Conservation (phyloP, 2,888 invertebrate species). For the Zonitis immaculata region DNA sequence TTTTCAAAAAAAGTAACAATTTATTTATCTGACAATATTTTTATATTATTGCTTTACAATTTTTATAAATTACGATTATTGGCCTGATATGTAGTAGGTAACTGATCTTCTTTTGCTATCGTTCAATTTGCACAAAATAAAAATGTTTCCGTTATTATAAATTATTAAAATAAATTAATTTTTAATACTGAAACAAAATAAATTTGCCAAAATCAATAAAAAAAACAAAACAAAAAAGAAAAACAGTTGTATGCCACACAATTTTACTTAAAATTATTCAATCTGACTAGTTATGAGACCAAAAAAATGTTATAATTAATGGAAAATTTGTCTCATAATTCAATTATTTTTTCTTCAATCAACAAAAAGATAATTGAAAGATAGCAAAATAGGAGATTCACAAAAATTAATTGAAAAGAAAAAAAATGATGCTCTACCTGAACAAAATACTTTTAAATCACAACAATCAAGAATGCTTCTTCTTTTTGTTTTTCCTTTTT, state of each 20-base stretch:
- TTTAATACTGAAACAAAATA: conserved; percentile 27
- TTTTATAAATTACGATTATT: conserved; percentile 26
- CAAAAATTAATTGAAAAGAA: conserved; percentile 25
- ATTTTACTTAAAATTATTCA: conserved; percentile 18
- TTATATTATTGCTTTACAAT: conserved; percentile 33
- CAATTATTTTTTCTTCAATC: background rate
- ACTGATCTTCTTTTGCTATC: conserved; percentile 35
- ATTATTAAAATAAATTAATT: conserved; percentile 27
- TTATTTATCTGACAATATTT: conserved; percentile 30
- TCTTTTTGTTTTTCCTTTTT: background rate
- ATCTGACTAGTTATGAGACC: conserved; percentile 34
- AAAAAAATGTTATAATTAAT: too few relatives aligned
- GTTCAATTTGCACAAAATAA: conserved; percentile 21
- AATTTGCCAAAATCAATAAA: conserved; percentile 20
- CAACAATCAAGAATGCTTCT: conserved; percentile 33
- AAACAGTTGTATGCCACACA: conserved; percentile 18
- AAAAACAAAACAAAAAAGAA: background rate
- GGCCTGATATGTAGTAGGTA: conserved; percentile 38
- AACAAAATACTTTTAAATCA: conserved; percentile 28
- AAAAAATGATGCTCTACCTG: conserved; percentile 11
- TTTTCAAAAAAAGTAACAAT: conserved; percentile 35
- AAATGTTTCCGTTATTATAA: conserved; percentile 25
- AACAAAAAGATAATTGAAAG: conserved; percentile 26
- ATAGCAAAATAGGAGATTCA: conserved; percentile 32
- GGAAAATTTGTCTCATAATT: conserved; percentile 20